These are phyloP conservation scores for Drosophila oshimai DNA, from an alignment of 1,140 invertebrate genomes.

Conservation along the genomic window DNA sequence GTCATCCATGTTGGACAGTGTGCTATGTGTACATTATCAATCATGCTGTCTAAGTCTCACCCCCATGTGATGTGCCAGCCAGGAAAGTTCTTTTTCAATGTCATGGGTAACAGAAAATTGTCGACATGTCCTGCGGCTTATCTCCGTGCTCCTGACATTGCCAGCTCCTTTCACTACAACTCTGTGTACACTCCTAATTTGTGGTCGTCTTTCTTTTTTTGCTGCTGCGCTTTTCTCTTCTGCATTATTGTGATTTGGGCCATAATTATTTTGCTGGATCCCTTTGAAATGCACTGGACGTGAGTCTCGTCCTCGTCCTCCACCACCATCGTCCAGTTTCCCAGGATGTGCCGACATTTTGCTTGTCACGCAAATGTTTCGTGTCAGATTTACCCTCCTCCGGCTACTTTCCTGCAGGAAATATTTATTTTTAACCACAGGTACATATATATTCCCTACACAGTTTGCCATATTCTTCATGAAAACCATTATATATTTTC, in stretches of 20 bases:
- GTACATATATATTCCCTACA: constrained; percentile 10
- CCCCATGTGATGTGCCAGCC: too few species aligned
- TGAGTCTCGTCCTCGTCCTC: background rate
- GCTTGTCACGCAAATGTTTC: constrained; percentile 74
- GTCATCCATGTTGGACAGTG: background rate
- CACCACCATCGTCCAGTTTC: background rate
- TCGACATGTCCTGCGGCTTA: constrained; percentile 1
- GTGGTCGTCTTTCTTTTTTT: background rate
- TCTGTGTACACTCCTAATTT: constrained; percentile 40
- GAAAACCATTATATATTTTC: constrained; percentile 16
- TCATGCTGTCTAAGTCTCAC: background rate
- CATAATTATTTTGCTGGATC: constrained; percentile 61
- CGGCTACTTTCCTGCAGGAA: constrained; percentile 48
- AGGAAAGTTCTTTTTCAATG: constrained; percentile 47
- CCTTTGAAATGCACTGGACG: constrained; percentile 23
- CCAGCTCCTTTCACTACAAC: background rate
- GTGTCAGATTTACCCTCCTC: constrained; percentile 66
- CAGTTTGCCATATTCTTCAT: constrained; percentile 10
- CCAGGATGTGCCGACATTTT: constrained; percentile 43
- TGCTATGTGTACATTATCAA: background rate
- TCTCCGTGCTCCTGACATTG: constrained; percentile 34
- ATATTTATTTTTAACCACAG: constrained; percentile 28
- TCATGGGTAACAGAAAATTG: constrained; percentile 13
- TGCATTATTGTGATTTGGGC: constrained; percentile 48
- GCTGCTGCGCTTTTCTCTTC: background rate